Base-by-base conservation (phyloP, 2,888 invertebrate species). In the Nomada fabriciana region DNA sequence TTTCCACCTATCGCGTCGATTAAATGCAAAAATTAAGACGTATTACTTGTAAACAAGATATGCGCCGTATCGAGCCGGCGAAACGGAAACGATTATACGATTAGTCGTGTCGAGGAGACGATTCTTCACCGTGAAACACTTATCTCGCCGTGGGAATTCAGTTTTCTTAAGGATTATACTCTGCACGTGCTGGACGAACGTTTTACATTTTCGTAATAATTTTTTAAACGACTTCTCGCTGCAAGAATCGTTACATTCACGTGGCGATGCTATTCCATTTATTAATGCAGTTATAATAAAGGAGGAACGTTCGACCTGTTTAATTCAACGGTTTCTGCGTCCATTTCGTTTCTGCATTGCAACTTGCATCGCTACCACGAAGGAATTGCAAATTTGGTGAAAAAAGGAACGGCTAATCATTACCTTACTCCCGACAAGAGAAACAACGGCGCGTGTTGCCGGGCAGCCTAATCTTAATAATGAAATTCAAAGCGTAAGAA, bases 31-130 rank as follows among this genome's bases (percentile, higher is more conserved):
- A 78, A 83, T 83, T 83, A 83, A 83, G 83, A 82, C 29, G 82
- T 78, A 78, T 82, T 82, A 75, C 82, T 77, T 82, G 82, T 82
- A 83, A 83, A 82, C 83, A 83, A 78, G 74, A 78, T 82, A 42
- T 43, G 23, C 57, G 4, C 57, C 79, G 78, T 78, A 80, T 23
- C 57, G 23, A 20, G 20, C 23, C 11, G 72, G 67, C 68, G 63
- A 57, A 53, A 60, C 65, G 60, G 60, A 47, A 36, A 55, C 60
- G 74, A 74, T 61, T 61, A 79, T 43, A 29, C 29, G 57, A 55
- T 61, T 61, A 60, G 15, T 11, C 42, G 15, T 23, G 25, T 23
- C 52, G 20, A 36, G 15, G n/a, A n/a, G 11, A 50, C 50, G 29
- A 63, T 64, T 64, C 9, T n/a, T 18, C 20, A 47, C 3, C 47